Conservation (phyloP, 2,113 vertebrate genomes). For the Lathamus discolor region DNA sequence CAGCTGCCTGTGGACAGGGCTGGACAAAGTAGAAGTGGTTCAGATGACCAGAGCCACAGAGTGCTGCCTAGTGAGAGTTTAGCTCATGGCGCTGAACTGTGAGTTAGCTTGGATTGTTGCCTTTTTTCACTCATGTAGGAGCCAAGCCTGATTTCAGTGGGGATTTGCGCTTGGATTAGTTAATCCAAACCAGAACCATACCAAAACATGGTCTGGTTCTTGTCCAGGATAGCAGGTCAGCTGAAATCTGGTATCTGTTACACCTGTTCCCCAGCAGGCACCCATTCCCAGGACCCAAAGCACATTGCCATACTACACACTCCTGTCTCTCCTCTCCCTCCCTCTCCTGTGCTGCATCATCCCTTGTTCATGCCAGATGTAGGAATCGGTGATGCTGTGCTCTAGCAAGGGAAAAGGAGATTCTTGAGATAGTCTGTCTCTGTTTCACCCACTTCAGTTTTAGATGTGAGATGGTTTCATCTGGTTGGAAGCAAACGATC, state of each 20-base stretch:
- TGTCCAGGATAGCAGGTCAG: too few species aligned
- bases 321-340: background rate
- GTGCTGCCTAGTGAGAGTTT: background rate
- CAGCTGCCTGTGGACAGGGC: background rate
- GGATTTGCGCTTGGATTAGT: background rate
- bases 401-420: background rate
- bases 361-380: background rate
- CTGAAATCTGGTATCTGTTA: background rate
- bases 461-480: background rate
- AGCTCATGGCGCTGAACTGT: background rate
- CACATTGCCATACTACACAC: rapidly evolving
- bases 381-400: background rate
- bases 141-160: background rate
- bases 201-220: background rate
- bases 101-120: background rate
- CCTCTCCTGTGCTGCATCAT: background rate
- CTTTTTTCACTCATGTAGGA: background rate
- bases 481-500: background rate
- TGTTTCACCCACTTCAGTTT: background rate
- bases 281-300: background rate
- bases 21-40: background rate
- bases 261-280: background rate
- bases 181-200: background rate
- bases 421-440: background rate
- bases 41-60: background rate